phyloP scores from a whole-genome alignment of 1,140 invertebrate genomes.

The Hyposmocoma kahamanoa region DNA sequence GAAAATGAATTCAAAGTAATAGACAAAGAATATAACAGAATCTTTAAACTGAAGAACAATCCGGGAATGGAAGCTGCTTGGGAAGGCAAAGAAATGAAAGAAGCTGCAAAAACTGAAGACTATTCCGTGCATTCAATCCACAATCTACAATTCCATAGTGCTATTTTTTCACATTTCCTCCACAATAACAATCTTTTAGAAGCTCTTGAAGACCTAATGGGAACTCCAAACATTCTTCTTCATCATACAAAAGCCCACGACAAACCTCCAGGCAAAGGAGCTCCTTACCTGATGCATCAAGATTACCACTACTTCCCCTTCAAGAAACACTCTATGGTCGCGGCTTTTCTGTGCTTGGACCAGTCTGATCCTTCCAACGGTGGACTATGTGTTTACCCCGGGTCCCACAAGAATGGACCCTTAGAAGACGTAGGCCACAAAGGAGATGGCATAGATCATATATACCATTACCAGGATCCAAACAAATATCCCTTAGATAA shows the following conservation, averaged over 20 bases:
- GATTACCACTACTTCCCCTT: constrained; percentile 77
- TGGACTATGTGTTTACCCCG: constrained; percentile 74
- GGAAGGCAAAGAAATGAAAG: not conserved
- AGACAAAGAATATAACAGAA: not conserved
- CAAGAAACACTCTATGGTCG: constrained; percentile 74
- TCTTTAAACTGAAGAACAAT: not conserved
- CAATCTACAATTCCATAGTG: constrained; percentile 73
- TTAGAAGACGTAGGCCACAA: constrained; percentile 56
- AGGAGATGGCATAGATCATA: not conserved
- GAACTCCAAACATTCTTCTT: constrained; percentile 71
- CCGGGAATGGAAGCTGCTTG: not conserved
- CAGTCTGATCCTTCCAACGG: constrained; percentile 74
- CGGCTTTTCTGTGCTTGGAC: constrained; percentile 75
- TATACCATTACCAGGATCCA: constrained; percentile 11
- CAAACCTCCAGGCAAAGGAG: constrained; percentile 74
- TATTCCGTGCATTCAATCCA: constrained; percentile 4
- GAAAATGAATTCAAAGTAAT: not conserved
- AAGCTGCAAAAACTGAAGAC: not conserved
- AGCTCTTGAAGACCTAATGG: constrained; percentile 72
- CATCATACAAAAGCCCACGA: constrained; percentile 76
- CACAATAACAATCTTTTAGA: constrained; percentile 68
- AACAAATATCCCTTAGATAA: constrained; percentile 69
- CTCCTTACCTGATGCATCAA: constrained; percentile 74
- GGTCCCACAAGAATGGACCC: constrained; percentile 75
- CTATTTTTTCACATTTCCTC: constrained; percentile 65